Percentiles rank a stretch among this genome's conserved stretches.
These are phyloP conservation scores for Labeo rohita DNA, from an alignment of 2,113 vertebrate species.

Conservation along the genomic window DNA sequence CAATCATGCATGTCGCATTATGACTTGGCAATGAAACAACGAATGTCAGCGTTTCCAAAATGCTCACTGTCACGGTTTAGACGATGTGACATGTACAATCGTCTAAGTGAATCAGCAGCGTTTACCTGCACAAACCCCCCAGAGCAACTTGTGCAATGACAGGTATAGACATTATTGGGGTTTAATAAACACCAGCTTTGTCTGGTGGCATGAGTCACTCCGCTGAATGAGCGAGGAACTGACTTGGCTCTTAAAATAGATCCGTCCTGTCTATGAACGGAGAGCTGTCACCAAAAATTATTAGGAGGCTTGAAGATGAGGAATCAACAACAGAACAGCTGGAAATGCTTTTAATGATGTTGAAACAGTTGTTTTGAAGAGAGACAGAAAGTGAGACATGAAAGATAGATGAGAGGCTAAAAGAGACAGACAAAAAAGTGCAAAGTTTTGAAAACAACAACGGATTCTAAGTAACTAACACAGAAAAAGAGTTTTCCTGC, in stretches of 20 bases:
- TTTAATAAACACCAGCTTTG: slow-evolving; percentile 50
- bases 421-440: neutral
- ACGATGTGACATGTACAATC: neutral
- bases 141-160: slow-evolving; percentile 15
- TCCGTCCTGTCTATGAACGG: slow-evolving; percentile 22
- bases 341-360: neutral
- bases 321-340: slow-evolving; percentile 1
- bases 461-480: neutral
- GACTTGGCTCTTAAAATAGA: slow-evolving; percentile 49
- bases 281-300: slow-evolving; percentile 47
- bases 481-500: neutral
- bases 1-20: neutral
- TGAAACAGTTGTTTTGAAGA: neutral
- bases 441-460: neutral
- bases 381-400: neutral
- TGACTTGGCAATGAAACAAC: slow-evolving; percentile 9
- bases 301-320: neutral
- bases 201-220: slow-evolving; percentile 49
- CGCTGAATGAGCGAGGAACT: slow-evolving; percentile 38
- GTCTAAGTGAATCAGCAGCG: neutral
- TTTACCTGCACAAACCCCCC: slow-evolving; percentile 29
- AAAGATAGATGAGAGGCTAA: neutral
- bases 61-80: slow-evolving; percentile 6
- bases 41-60: slow-evolving; percentile 9
- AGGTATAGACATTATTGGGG: slow-evolving; percentile 41